Conservation (phyloP, 2,888 invertebrate genomes). For the Abscondita cerata region DNA sequence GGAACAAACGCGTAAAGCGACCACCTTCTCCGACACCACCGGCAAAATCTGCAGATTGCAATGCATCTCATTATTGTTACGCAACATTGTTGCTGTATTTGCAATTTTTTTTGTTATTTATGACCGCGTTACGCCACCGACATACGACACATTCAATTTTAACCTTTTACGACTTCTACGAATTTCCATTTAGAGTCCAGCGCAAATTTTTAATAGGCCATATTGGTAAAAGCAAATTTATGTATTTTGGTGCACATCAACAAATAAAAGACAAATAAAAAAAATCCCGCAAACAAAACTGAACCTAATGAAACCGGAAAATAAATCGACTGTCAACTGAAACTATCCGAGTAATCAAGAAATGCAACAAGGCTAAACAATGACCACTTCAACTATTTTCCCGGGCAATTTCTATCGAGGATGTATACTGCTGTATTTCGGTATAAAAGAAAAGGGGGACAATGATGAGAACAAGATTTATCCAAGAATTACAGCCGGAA, state of each 20-base stretch:
- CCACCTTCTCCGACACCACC: conserved; percentile 15
- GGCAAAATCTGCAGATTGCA: conserved; percentile 13
- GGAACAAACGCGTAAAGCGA: conserved; percentile 22
- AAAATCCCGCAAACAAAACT: conserved; percentile 7
- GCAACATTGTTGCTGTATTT: conserved; percentile 27
- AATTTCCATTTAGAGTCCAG: conserved; percentile 11
- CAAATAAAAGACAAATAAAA: conserved; percentile 14
- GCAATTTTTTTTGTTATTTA: conserved; percentile 26
- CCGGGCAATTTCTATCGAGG: conserved; percentile 15
- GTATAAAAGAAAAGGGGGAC: conserved; percentile 7
- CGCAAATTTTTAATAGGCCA: neutral
- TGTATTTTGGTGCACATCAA: neutral
- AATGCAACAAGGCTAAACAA: conserved; percentile 22
- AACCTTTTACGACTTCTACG: conserved; percentile 27
- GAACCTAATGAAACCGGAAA: conserved; percentile 18
- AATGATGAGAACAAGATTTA: conserved; percentile 1
- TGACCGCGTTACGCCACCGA: conserved; percentile 20
- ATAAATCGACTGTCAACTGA: conserved; percentile 26
- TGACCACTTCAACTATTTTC: conserved; percentile 23
- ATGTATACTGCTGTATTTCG: neutral
- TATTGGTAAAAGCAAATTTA: neutral
- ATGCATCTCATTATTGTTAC: conserved; percentile 24
- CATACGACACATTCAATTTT: conserved; percentile 18
- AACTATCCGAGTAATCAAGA: conserved; percentile 18
- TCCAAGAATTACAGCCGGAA: neutral